Base-by-base conservation (phyloP, 2,888 invertebrate species). In the Ceraclea dissimilis region DNA sequence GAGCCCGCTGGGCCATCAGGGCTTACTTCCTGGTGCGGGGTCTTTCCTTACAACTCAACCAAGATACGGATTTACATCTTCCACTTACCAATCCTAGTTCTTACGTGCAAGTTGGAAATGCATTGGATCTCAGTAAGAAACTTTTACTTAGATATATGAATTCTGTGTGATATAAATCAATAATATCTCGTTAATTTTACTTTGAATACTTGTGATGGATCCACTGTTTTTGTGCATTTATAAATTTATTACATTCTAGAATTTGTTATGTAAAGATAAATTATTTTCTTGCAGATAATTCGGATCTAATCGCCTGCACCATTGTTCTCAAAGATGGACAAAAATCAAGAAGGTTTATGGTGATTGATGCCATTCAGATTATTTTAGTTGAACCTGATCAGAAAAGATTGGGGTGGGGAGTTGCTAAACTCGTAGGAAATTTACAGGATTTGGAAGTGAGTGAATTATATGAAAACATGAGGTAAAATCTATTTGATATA, bases 351-450 rank as follows among this genome's bases (percentile, higher is more conserved):
- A 79, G 97, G n/a, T 99, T 99, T 71, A 76, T 99, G 51, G 98
- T 98, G 0, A 97, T 98, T 46, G 98, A 98, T 70, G 84, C 89
- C 18, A 82, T 94, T 51, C 99, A 99, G 71, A 79, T 99, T 63
- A 96, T 99, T 62, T 79, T 99, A 13, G 98, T 99, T 0, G 98
- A 99, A 68, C 99, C 99, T 0, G 98, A 99, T 69, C 86, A 89
- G 46, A 90, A 91, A 66, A 81, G 91, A 57, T 78, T 98, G 20
- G 99, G 99, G 0, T 99, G 96, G 95, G 99, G 98, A 16, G 91
- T 98, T 2, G 96, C 96, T 0, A 93, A 95, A 71, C 86, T 98
- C 63, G 96, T 96, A 1, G 97, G 97, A 19, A 92, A 93, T 67
- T 75, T 98, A 44, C 88, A 97, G 80, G 97, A 99, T 70, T 88